These are phyloP conservation scores for Taeniopygia guttata DNA, from an alignment of 2,797 vertebrate genomes.

Conservation along the genomic window DNA sequence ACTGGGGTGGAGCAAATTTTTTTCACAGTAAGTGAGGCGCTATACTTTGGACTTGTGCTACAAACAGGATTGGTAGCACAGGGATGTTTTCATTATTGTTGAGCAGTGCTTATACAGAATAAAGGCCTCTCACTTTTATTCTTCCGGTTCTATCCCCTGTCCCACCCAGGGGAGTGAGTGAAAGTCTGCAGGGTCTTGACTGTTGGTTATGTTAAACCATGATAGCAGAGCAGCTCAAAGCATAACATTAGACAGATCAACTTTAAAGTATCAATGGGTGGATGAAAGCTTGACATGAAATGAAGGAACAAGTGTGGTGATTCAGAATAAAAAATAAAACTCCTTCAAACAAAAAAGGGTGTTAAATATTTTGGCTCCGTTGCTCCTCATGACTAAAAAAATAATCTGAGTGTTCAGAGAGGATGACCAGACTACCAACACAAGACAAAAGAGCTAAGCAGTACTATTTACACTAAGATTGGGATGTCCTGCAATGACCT, in stretches of 20 bases:
- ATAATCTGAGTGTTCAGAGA: neutral
- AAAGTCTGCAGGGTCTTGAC: accelerated
- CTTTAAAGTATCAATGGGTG: neutral
- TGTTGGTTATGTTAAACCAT: neutral
- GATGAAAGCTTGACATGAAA: neutral
- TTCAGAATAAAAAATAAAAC: neutral
- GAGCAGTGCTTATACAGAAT: too few relatives aligned
- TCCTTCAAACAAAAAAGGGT: neutral
- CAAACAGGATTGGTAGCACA: neutral
- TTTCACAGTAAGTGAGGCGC: neutral
- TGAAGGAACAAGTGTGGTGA: neutral
- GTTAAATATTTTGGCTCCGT: neutral
- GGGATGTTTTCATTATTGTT: neutral
- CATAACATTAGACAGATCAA: neutral
- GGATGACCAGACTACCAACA: neutral
- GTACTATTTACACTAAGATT: neutral
- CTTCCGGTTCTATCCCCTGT: neutral
- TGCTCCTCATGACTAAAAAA: neutral
- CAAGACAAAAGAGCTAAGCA: neutral
- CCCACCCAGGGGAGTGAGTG: neutral
- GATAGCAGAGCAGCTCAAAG: neutral
- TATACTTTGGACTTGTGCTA: neutral
- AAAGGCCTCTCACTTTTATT: neutral
- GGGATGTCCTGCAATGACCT: neutral
- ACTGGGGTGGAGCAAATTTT: neutral